Evolutionary conservation across 2,113 vertebrate species (phyloP).

Genomic region (Tragelaphus strepsiceros): DNA sequence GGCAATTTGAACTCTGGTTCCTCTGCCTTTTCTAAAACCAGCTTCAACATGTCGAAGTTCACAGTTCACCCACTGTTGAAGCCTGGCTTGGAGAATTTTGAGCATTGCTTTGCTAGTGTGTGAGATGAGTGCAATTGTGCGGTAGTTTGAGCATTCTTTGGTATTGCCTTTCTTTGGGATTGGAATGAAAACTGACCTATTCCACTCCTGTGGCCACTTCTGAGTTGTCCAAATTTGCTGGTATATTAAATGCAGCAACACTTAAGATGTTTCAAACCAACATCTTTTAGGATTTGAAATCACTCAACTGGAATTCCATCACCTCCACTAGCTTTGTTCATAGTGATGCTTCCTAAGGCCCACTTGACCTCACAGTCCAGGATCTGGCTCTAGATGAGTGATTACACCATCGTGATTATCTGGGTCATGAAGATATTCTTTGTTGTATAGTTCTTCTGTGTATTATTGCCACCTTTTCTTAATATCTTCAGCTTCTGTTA

Average conservation of each 20-base stretch:
- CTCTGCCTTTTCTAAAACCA: background rate
- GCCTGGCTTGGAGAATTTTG: background rate
- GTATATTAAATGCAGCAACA: background rate
- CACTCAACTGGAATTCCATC: background rate
- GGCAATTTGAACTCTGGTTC: background rate
- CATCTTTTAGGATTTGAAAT: background rate
- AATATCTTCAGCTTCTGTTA: background rate
- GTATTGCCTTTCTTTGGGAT: background rate
- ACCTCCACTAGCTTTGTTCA: background rate
- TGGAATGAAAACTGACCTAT: background rate
- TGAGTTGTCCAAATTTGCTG: background rate
- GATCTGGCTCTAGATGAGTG: background rate
- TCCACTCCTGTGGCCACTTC: background rate
- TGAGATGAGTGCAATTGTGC: background rate
- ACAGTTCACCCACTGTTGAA: background rate
- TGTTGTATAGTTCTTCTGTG: background rate
- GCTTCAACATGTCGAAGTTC: background rate
- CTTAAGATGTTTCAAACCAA: background rate
- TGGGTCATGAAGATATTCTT: background rate
- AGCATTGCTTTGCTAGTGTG: background rate
- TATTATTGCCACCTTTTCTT: background rate
- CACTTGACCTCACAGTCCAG: background rate
- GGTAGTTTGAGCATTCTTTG: background rate
- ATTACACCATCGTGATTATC: background rate
- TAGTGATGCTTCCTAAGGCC: background rate